These are phyloP conservation scores for Paratrypauchen microcephalus DNA, from an alignment of 2,797 vertebrate genomes.

Conservation along the genomic window DNA sequence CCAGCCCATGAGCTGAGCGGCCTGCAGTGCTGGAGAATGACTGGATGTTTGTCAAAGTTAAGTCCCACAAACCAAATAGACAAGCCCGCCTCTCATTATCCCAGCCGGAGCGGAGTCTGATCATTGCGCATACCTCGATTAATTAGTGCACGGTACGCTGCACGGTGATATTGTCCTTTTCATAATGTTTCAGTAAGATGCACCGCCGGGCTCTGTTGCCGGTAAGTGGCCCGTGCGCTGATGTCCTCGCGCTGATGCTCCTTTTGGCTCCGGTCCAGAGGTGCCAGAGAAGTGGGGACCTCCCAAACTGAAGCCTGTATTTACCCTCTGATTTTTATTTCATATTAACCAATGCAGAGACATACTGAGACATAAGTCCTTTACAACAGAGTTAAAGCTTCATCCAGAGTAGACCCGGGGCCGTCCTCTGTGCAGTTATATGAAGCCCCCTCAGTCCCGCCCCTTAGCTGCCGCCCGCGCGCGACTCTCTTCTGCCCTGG, in stretches of 20 bases:
- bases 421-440: constrained; percentile 9
- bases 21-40: not conserved
- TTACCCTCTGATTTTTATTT: constrained; percentile 19
- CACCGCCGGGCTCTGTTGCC: constrained; percentile 46
- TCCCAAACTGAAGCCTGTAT: constrained; percentile 20
- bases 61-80: constrained; percentile 18
- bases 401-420: constrained; percentile 7
- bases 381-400: constrained; percentile 4
- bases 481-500: constrained; percentile 41
- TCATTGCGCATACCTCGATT: constrained; percentile 50
- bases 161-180: constrained; percentile 58
- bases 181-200: constrained; percentile 50
- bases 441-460: constrained; percentile 42
- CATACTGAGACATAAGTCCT: not conserved
- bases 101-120: constrained; percentile 55
- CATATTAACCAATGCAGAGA: too few species aligned
- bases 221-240: constrained; percentile 59
- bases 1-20: not conserved
- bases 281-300: constrained; percentile 25
- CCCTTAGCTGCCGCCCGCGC: constrained; percentile 37
- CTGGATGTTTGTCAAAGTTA: constrained; percentile 19
- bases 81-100: constrained; percentile 52
- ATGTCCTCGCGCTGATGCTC: constrained; percentile 49
- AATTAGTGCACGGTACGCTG: constrained; percentile 59
- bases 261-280: constrained; percentile 53